Percentiles rank a stretch among this genome's conserved stretches.
Conservation (phyloP, 2,113 vertebrate species). For the Corythornis madagascariensis region DNA sequence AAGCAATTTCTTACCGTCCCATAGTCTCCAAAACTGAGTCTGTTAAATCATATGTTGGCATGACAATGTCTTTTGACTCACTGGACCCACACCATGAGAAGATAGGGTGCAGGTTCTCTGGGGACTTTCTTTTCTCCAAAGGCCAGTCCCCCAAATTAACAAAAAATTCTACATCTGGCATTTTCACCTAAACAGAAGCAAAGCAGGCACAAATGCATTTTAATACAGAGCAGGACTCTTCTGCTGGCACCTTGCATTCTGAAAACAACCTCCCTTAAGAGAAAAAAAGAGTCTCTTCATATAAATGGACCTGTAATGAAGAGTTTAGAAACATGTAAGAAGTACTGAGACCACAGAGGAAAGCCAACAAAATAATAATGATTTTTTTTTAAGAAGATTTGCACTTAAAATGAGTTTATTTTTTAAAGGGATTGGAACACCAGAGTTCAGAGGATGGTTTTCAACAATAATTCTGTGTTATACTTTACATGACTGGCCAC, state of each 20-base stretch:
- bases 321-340: neutral
- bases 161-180: slow-evolving; percentile 96
- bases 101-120: slow-evolving; percentile 86
- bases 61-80: slow-evolving; percentile 93
- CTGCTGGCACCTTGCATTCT: neutral
- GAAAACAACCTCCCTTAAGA: neutral
- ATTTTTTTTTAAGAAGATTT: too few relatives aligned
- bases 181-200: slow-evolving; percentile 81
- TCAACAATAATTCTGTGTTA: neutral
- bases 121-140: slow-evolving; percentile 88
- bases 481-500: neutral
- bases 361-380: neutral
- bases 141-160: slow-evolving; percentile 98
- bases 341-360: neutral
- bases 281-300: neutral
- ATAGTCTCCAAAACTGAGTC: slow-evolving; percentile 97
- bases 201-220: neutral
- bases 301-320: neutral
- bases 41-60: slow-evolving; percentile 97
- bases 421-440: neutral
- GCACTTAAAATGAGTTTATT: too few relatives aligned
- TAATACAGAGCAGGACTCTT: neutral
- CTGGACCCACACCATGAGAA: slow-evolving; percentile 98
- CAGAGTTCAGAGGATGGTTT: neutral
- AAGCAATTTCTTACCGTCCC: slow-evolving; percentile 85